Evolutionary conservation across 1,140 invertebrate genomes (phyloP).

Genomic region (Liolophura sinensis): DNA sequence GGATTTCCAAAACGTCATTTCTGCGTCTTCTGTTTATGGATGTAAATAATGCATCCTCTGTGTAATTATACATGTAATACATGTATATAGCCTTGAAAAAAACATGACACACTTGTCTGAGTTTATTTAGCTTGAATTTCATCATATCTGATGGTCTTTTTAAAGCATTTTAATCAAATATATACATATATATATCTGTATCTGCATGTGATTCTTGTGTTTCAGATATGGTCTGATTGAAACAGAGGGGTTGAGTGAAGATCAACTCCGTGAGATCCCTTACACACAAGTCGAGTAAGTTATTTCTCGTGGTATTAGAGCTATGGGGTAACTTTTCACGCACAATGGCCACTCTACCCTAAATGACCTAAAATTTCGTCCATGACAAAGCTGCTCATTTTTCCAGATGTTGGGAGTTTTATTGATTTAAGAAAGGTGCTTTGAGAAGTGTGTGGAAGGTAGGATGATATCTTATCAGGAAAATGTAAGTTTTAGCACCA

Average conservation of each 20-base stretch:
- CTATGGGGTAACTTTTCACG: neutral
- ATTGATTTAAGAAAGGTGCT: too few relatives aligned
- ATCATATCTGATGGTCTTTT: neutral
- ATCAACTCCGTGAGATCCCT: conserved; percentile 86
- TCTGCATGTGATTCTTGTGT: neutral
- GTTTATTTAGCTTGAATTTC: neutral
- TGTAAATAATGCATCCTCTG: too few relatives aligned
- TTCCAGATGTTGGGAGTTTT: too few relatives aligned
- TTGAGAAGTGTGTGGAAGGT: too few relatives aligned
- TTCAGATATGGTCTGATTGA: conserved; percentile 79
- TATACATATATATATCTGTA: neutral
- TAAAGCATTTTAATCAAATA: neutral
- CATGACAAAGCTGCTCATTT: too few relatives aligned
- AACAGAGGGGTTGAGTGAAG: conserved; percentile 84
- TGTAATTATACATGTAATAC: too few relatives aligned
- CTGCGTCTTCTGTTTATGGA: too few relatives aligned
- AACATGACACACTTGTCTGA: neutral
- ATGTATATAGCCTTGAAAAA: too few relatives aligned
- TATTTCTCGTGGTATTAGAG: neutral
- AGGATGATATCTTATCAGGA: too few relatives aligned
- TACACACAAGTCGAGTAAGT: conserved; percentile 81
- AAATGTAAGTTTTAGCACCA: too few relatives aligned
- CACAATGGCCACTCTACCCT: neutral
- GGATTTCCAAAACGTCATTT: too few relatives aligned
- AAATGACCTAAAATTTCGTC: too few relatives aligned